Evolutionary conservation across 1,140 invertebrate genomes (phyloP).

Genomic region (Spodoptera litura): DNA sequence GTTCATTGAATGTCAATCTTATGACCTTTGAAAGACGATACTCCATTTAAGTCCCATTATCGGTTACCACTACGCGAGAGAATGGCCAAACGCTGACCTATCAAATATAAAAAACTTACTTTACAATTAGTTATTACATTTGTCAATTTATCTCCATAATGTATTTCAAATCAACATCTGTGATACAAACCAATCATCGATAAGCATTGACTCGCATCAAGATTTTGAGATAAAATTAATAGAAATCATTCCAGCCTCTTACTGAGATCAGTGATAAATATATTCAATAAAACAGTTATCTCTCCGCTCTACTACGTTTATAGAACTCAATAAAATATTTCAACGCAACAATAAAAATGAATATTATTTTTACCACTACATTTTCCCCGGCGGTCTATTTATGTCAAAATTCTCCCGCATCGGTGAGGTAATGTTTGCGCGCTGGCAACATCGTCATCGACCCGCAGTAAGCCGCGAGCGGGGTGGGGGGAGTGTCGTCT

Average conservation of each 20-base stretch:
- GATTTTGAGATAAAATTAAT: neutral
- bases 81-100: no score
- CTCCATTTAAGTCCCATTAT: no score
- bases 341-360: slow-evolving; percentile 17
- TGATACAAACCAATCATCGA: slow-evolving; percentile 6
- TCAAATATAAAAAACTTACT: no score
- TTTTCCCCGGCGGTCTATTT: slow-evolving; percentile 26
- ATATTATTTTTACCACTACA: slow-evolving; percentile 20
- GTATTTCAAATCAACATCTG: slow-evolving; percentile 13
- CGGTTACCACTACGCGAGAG: no score
- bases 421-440: slow-evolving; percentile 34
- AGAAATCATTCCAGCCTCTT: slow-evolving; percentile 1
- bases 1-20: no score
- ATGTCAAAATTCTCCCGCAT: slow-evolving; percentile 47
- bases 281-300: slow-evolving; percentile 1
- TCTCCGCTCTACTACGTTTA: neutral
- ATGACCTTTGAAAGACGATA: no score
- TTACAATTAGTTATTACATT: neutral
- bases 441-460: slow-evolving; percentile 75
- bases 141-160: slow-evolving; percentile 4
- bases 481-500: slow-evolving; percentile 66
- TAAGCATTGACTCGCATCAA: neutral
- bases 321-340: slow-evolving; percentile 14
- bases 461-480: slow-evolving; percentile 63
- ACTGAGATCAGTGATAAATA: slow-evolving; percentile 4